Conservation (phyloP, 2,113 vertebrate species). For the Coptodon bakossiorum region DNA sequence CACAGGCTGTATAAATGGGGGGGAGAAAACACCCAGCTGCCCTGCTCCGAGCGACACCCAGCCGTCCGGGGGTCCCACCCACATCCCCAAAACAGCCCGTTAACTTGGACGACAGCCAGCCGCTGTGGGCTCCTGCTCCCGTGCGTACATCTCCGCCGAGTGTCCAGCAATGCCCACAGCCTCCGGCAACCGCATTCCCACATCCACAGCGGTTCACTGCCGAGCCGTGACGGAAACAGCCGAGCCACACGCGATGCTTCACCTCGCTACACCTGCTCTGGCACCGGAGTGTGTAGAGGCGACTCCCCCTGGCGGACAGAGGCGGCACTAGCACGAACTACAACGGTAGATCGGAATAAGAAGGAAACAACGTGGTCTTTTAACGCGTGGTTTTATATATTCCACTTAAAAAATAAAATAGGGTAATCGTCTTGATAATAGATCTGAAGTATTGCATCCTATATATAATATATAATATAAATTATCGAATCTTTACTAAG, state of each 20-base stretch:
- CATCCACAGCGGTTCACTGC: constrained; percentile 33
- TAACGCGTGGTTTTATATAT: background rate
- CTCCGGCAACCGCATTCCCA: constrained; percentile 66
- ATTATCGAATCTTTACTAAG: background rate
- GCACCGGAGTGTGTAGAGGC: background rate
- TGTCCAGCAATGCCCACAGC: constrained; percentile 54
- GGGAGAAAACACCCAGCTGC: background rate
- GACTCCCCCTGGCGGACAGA: constrained; percentile 25
- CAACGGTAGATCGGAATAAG: background rate
- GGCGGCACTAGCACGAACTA: background rate
- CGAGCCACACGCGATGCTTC: constrained; percentile 25
- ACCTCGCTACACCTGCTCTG: constrained; percentile 54
- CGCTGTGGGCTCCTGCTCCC: background rate
- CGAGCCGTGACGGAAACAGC: constrained; percentile 54
- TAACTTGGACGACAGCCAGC: constrained; percentile 35
- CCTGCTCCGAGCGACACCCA: background rate
- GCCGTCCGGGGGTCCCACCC: constrained; percentile 1
- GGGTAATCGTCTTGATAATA: background rate
- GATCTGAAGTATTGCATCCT: background rate
- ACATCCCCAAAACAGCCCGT: constrained; percentile 9
- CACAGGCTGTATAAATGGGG: background rate
- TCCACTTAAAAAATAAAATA: background rate
- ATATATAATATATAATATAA: background rate
- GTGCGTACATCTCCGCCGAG: constrained; percentile 46
- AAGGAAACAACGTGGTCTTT: background rate